These are phyloP conservation scores for Echeneis naucrates DNA, from an alignment of 2,797 vertebrate species.

Conservation along the genomic window DNA sequence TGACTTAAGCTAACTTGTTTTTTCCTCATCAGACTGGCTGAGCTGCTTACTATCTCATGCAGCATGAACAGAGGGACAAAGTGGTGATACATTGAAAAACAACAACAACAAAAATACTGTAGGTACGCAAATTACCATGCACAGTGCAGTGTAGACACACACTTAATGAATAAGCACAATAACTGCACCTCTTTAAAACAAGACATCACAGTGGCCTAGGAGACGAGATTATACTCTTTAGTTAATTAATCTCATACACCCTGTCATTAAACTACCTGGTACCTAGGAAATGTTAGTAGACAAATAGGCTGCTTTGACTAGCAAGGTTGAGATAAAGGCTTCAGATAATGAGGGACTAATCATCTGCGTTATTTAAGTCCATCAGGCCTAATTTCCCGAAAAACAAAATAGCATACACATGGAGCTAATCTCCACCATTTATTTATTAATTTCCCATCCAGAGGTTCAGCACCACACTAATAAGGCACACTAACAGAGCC, in stretches of 20 bases:
- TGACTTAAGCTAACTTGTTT: slow-evolving; percentile 60
- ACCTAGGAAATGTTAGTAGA: slow-evolving; percentile 69
- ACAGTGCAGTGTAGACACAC: not conserved
- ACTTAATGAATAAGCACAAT: slow-evolving; percentile 6
- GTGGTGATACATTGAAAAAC: slow-evolving; percentile 18
- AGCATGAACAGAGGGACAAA: slow-evolving; percentile 42
- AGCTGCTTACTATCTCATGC: slow-evolving; percentile 20
- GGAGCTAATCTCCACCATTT: slow-evolving; percentile 78
- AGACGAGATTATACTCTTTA: slow-evolving; percentile 72
- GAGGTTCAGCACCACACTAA: slow-evolving; percentile 68
- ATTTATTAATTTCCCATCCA: slow-evolving; percentile 76
- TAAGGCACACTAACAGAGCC: slow-evolving; percentile 66
- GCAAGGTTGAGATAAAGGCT: slow-evolving; percentile 79
- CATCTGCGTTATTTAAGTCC: slow-evolving; percentile 75
- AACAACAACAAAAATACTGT: slow-evolving; percentile 28
- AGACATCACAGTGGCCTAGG: slow-evolving; percentile 60
- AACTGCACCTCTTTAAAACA: slow-evolving; percentile 43
- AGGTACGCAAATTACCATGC: slow-evolving; percentile 27
- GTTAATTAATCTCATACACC: slow-evolving; percentile 79
- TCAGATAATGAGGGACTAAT: slow-evolving; percentile 82
- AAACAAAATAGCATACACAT: slow-evolving; percentile 74
- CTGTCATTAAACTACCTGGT: slow-evolving; percentile 63
- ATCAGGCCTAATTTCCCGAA: slow-evolving; percentile 74
- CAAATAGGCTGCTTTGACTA: slow-evolving; percentile 79
- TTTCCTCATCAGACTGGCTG: slow-evolving; percentile 28